Conservation (phyloP, 1,140 invertebrate species). For the Drosophila pseudoobscura region DNA sequence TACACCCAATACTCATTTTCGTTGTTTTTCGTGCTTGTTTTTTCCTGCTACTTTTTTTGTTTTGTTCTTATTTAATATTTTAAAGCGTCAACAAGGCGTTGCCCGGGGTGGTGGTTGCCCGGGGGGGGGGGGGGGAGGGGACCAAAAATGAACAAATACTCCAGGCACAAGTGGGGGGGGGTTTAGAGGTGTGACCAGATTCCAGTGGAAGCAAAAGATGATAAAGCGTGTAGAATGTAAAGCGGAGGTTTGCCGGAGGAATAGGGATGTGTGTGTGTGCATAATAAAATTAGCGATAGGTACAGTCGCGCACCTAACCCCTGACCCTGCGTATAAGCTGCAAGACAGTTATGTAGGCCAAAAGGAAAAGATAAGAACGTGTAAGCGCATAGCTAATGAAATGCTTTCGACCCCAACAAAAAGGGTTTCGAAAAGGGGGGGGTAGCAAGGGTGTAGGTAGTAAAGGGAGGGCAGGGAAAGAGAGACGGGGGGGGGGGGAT, state of each 20-base stretch:
- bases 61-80: constrained; percentile 66
- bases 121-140: constrained; percentile 8
- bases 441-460: no score
- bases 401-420: background rate
- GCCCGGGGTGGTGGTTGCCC: background rate
- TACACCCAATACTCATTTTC: no score
- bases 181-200: constrained; percentile 49
- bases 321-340: background rate
- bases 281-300: constrained; percentile 66
- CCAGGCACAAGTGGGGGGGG: background rate
- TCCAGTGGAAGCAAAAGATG: constrained; percentile 59
- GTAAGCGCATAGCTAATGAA: constrained; percentile 31
- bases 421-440: background rate
- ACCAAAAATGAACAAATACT: constrained; percentile 40
- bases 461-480: no score
- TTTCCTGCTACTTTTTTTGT: constrained; percentile 11
- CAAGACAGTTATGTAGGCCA: constrained; percentile 14
- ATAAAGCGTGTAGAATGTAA: constrained; percentile 58
- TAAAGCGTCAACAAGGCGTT: constrained; percentile 61
- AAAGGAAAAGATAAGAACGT: constrained; percentile 14
- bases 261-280: constrained; percentile 43
- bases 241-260: constrained; percentile 11
- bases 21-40: background rate
- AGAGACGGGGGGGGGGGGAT: no score
- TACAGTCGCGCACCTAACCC: background rate